These are phyloP conservation scores for Chionomys nivalis DNA, from an alignment of 2,113 vertebrate genomes.

Conservation along the genomic window DNA sequence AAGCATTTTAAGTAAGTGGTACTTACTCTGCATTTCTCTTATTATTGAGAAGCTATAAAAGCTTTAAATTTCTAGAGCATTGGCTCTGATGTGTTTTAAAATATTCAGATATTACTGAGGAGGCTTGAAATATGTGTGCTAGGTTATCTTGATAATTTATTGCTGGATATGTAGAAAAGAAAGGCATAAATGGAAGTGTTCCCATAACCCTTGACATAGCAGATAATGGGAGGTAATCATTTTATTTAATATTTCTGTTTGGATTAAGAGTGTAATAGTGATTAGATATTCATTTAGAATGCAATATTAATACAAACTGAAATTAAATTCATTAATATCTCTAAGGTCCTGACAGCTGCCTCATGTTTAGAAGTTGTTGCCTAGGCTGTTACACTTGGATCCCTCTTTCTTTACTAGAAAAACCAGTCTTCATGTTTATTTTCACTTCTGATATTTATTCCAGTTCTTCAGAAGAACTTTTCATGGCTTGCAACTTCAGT, in stretches of 20 bases:
- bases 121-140: slow-evolving; percentile 30
- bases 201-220: neutral
- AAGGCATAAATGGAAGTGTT: neutral
- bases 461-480: neutral
- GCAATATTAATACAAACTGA: neutral
- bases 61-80: neutral
- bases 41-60: neutral
- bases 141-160: neutral
- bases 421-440: neutral
- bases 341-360: neutral
- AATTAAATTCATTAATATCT: neutral
- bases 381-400: neutral
- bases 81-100: neutral
- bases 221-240: neutral
- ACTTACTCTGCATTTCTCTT: neutral
- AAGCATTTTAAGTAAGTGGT: neutral
- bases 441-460: neutral
- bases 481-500: neutral
- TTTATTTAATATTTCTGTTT: slow-evolving; percentile 20
- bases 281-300: slow-evolving; percentile 15
- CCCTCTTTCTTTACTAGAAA: slow-evolving; percentile 32
- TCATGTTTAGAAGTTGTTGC: neutral
- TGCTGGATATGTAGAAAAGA: neutral
- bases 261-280: neutral
- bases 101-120: slow-evolving; percentile 30